phyloP scores from a whole-genome alignment of 2,113 vertebrate genomes.

The Gymnocephalus cernua region DNA sequence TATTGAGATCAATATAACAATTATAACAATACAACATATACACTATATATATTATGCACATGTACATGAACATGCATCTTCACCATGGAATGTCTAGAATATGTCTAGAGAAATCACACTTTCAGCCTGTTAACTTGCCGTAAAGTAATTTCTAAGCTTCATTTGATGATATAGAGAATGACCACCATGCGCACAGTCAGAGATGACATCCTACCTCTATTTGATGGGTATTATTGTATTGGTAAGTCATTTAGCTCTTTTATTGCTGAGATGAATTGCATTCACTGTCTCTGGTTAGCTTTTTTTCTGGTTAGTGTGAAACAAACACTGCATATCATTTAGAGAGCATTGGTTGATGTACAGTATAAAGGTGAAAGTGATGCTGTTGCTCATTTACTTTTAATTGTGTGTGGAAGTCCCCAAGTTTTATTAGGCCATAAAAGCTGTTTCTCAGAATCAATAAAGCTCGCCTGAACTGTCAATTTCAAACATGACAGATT shows the following conservation, averaged over 20 bases:
- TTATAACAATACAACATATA: neutral
- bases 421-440: slow-evolving; percentile 50
- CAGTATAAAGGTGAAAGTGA: neutral
- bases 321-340: neutral
- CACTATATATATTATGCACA: too few species aligned
- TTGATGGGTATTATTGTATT: neutral
- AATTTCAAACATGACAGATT: neutral
- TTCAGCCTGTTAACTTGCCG: neutral
- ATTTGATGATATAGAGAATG: neutral
- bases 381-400: slow-evolving; percentile 34
- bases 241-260: neutral
- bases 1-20: neutral
- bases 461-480: neutral
- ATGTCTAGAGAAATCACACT: too few species aligned
- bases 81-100: too few species aligned
- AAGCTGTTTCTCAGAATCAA: slow-evolving; percentile 6
- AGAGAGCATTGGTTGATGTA: neutral
- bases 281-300: neutral
- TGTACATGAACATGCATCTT: too few species aligned
- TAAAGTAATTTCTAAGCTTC: neutral
- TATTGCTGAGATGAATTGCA: neutral
- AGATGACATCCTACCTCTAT: too few species aligned
- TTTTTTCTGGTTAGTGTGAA: neutral
- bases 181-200: neutral
- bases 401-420: slow-evolving; percentile 25